A percentile compares a stretch with the other conserved stretches of the same genome.
These are phyloP conservation scores for Prenolepis imparis DNA, from an alignment of 2,888 invertebrate genomes.

Conservation along the genomic window DNA sequence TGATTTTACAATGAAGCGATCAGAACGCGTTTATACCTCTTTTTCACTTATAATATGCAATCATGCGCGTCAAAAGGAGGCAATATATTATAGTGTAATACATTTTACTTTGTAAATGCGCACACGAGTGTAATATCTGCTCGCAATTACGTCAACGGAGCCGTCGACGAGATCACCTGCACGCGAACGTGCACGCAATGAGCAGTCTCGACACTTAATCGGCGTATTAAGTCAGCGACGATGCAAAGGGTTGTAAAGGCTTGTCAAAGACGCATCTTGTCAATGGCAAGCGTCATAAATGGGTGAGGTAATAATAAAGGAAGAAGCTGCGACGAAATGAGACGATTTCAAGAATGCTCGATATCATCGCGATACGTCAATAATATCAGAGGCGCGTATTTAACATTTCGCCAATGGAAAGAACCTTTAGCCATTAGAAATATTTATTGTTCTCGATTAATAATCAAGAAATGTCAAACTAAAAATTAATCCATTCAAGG, in stretches of 20 bases:
- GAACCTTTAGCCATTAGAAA: not conserved
- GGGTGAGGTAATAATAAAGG: conserved; percentile 11
- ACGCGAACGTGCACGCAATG: conserved; percentile 48
- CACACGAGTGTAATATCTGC: conserved; percentile 33
- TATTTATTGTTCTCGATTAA: not conserved
- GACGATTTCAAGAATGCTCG: not conserved
- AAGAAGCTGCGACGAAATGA: not conserved
- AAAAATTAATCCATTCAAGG: not conserved
- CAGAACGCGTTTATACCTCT: not conserved
- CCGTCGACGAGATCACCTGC: conserved; percentile 28
- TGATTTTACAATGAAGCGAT: not conserved
- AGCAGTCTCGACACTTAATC: conserved; percentile 50
- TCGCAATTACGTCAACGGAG: conserved; percentile 40
- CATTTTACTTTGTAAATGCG: conserved; percentile 20
- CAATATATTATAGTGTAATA: conserved; percentile 16
- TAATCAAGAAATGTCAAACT: not conserved
- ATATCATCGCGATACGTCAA: conserved; percentile 2
- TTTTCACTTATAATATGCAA: not conserved
- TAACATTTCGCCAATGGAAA: conserved; percentile 36
- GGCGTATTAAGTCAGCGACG: conserved; percentile 43
- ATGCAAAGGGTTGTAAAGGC: conserved; percentile 21
- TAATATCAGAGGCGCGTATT: not conserved
- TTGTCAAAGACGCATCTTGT: conserved; percentile 36
- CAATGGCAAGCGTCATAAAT: conserved; percentile 13
- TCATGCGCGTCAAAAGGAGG: conserved; percentile 3